phyloP scores from a whole-genome alignment of 1,140 invertebrate species.

The Tetragnatha versicolor region DNA sequence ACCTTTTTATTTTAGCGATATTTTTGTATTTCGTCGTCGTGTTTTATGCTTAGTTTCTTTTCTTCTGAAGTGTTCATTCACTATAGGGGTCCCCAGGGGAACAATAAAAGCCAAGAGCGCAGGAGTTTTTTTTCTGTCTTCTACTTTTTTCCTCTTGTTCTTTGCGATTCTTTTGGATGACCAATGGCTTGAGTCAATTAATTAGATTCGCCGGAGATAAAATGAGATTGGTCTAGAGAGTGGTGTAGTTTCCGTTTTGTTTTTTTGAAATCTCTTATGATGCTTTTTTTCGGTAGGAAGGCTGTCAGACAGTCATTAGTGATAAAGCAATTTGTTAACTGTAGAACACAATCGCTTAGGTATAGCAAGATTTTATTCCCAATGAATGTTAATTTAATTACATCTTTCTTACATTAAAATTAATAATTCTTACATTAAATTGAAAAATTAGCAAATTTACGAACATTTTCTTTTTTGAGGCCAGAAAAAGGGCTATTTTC shows the following conservation, averaged over 20 bases:
- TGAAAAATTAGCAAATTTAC: too few relatives aligned
- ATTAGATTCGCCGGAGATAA: slow-evolving; percentile 48
- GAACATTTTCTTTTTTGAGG: too few relatives aligned
- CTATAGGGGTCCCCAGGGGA: slow-evolving; percentile 10
- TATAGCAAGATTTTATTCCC: too few relatives aligned
- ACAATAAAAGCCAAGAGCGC: slow-evolving; percentile 33
- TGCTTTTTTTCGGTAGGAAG: too few relatives aligned
- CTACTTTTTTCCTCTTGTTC: slow-evolving; percentile 9
- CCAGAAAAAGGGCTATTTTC: too few relatives aligned
- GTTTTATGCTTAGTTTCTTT: slow-evolving; percentile 12
- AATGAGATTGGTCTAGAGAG: slow-evolving; percentile 36
- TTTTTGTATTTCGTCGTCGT: slow-evolving; percentile 9
- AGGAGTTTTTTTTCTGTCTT: background rate
- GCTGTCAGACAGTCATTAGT: too few relatives aligned
- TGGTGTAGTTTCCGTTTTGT: background rate
- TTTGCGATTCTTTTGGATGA: slow-evolving; percentile 20
- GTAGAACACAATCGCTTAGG: too few relatives aligned
- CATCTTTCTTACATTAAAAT: too few relatives aligned
- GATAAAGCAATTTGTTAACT: too few relatives aligned
- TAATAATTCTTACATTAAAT: too few relatives aligned
- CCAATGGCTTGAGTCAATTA: slow-evolving; percentile 49
- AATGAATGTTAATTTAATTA: too few relatives aligned
- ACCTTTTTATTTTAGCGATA: slow-evolving; percentile 16
- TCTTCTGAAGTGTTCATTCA: slow-evolving; percentile 25
- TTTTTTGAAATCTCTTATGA: too few relatives aligned